Conservation (phyloP, 2,113 vertebrate genomes). For the Rissa tridactyla region DNA sequence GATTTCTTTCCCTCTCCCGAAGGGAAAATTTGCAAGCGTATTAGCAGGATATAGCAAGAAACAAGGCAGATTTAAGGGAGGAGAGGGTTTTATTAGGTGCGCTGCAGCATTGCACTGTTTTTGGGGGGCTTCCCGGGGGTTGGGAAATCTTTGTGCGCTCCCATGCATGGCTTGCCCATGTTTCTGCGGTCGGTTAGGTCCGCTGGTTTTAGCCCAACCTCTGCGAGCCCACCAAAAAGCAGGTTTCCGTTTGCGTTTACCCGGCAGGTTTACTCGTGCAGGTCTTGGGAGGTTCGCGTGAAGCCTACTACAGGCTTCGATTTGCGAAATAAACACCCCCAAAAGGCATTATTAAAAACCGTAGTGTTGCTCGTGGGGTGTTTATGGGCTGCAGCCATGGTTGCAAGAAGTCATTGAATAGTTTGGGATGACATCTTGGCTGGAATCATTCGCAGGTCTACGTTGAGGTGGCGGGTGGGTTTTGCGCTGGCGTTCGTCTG, state of each 20-base stretch:
- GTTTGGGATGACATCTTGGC: neutral
- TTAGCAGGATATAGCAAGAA: neutral
- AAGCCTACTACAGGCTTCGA: neutral
- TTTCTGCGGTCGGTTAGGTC: neutral
- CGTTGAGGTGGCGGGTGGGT: neutral
- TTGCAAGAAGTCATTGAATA: neutral
- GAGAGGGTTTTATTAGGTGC: neutral
- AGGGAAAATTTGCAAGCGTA: neutral
- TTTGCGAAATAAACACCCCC: neutral
- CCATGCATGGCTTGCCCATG: rapidly evolving
- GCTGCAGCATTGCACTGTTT: neutral
- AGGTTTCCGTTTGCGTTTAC: neutral
- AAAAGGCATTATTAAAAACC: neutral
- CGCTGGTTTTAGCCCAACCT: neutral
- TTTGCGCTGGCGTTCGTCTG: neutral
- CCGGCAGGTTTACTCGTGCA: rapidly evolving
- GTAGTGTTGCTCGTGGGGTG: rapidly evolving
- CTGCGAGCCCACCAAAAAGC: neutral
- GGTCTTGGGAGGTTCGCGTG: neutral
- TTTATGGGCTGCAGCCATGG: neutral
- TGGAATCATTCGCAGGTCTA: rapidly evolving
- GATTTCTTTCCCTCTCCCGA: neutral
- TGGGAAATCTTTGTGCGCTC: neutral
- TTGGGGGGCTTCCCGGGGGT: rapidly evolving
- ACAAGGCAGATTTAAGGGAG: slow-evolving; percentile 27